Base-by-base conservation (phyloP, 2,113 vertebrate species). In the Carassius gibelio region DNA sequence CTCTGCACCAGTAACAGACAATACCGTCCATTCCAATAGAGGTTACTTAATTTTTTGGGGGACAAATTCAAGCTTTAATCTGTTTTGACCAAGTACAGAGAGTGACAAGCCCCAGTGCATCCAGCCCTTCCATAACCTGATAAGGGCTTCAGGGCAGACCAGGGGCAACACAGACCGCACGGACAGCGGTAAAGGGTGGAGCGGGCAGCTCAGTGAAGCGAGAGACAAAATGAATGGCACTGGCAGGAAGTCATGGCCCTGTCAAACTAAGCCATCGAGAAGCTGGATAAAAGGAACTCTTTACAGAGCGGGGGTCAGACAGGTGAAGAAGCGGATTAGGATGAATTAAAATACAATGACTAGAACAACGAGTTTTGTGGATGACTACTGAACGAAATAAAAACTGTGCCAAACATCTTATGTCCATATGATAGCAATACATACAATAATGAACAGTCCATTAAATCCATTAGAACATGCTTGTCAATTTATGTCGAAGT, bases 11-110 rank as follows among this genome's bases (percentile, higher is more conserved):
- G 14, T 23, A 6, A 80, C 6, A 62, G 55, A 14, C 64, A 69
- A 8, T 30, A 69, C 42, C 6, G 45, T 30, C 59, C 15, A 14
- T 34, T 64, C 42, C 59, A 76, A 76, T 8, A 77, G 72, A 50
- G 72, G 34, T 19, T 61, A 62, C 64, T 75, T 74, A 1, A 83
- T 74, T 59, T 74, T 59, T 72, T 38, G 23, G 48, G n/a, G 26
- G n/a, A 68, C 9, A 68, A 64, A 55, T 36, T 50, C 57, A 68
- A 75, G 8, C 83, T 55, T 48, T 81, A 66, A 89, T 80, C 88
- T 93, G 92, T 94, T 94, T 94, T 94, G 94, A 94, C 94, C 93
- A 94, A 94, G 92, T 93, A 93, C 89, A 94, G 93, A 90, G 89
- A 94, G 93, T 91, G 88, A 87, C 87, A 85, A 90, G 92, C 75